Percentiles rank a stretch among this genome's conserved stretches.
Evolutionary conservation across 2,113 vertebrate species (phyloP).

Genomic region (Egretta garzetta): DNA sequence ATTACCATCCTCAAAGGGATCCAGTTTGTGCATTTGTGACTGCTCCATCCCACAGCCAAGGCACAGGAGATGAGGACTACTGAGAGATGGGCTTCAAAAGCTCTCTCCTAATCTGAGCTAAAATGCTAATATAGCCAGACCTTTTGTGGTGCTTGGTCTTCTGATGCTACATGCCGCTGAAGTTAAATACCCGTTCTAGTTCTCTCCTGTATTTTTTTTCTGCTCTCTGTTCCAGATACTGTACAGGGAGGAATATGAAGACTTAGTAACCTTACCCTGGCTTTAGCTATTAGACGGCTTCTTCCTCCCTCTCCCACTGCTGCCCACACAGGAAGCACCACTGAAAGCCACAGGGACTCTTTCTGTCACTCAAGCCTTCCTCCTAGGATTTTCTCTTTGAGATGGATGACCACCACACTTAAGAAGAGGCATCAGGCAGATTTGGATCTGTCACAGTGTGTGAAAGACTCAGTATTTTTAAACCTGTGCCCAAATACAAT

Average conservation of each 20-base stretch:
- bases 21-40: neutral
- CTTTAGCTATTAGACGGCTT: neutral
- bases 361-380: neutral
- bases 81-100: neutral
- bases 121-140: neutral
- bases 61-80: neutral
- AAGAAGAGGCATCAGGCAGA: neutral
- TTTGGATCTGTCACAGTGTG: neutral
- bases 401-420: neutral
- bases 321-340: neutral
- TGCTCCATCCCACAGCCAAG: neutral
- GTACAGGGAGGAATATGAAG: neutral
- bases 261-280: neutral
- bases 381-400: neutral
- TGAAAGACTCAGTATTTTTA: neutral
- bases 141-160: neutral
- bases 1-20: neutral
- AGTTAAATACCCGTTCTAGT: neutral
- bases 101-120: neutral
- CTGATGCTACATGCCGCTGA: neutral
- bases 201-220: neutral
- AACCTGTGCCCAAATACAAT: neutral
- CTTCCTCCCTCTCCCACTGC: neutral
- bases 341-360: neutral
- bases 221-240: neutral